Percentiles rank a stretch among this genome's conserved stretches.
Evolutionary conservation across 1,140 invertebrate species (phyloP).

Genomic region (Brachionus plicatilis): DNA sequence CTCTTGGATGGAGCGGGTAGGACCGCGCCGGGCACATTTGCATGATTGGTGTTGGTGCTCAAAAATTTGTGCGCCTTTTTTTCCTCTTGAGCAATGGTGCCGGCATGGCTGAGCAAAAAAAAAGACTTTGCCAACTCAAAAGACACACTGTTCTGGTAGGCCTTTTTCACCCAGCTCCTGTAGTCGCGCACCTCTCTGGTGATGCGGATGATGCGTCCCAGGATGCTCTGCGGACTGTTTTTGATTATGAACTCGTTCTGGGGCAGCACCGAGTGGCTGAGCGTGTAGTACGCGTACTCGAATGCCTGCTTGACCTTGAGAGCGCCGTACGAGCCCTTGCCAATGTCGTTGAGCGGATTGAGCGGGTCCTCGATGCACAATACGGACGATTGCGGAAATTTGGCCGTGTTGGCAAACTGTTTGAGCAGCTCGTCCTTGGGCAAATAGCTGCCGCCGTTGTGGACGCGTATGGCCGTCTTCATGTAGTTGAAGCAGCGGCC

Average conservation of each 20-base stretch:
- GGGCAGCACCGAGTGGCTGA: slow-evolving; percentile 51
- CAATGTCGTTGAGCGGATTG: slow-evolving; percentile 81
- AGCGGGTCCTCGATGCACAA: slow-evolving; percentile 97
- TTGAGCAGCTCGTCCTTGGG: slow-evolving; percentile 67
- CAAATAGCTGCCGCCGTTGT: slow-evolving; percentile 79
- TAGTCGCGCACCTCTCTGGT: slow-evolving; percentile 21
- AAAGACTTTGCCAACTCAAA: background rate
- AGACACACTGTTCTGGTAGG: slow-evolving; percentile 6
- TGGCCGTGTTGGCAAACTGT: slow-evolving; percentile 4
- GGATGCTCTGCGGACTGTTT: slow-evolving; percentile 43
- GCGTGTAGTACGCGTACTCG: slow-evolving; percentile 81
- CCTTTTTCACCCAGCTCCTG: slow-evolving; percentile 25
- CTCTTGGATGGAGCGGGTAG: background rate
- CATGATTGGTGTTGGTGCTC: background rate
- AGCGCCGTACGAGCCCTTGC: slow-evolving; percentile 84
- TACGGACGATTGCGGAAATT: slow-evolving; percentile 69
- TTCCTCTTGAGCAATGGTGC: background rate
- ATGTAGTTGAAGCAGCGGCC: slow-evolving; percentile 90
- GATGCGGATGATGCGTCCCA: slow-evolving; percentile 29
- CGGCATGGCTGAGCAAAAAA: background rate
- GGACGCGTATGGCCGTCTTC: slow-evolving; percentile 84
- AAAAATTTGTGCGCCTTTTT: background rate
- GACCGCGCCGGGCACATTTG: background rate
- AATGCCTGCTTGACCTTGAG: slow-evolving; percentile 85
- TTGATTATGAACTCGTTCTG: slow-evolving; percentile 65